Conservation (phyloP, 1,140 invertebrate species). For the Leptestheria dahalacensis region DNA sequence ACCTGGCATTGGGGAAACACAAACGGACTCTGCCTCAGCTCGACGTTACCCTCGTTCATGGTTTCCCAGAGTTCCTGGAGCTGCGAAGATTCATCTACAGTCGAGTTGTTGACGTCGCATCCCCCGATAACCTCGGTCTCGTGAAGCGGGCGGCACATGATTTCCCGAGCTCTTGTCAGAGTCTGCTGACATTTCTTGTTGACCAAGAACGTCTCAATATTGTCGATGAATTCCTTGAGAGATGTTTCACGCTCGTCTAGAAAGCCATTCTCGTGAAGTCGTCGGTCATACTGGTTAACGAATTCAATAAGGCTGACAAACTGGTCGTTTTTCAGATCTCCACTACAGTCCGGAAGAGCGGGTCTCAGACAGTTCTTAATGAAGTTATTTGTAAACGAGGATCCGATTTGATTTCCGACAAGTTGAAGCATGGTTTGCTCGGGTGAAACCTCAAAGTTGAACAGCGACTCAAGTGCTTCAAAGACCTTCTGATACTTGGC, state of each 20-base stretch:
- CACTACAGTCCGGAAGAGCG: conserved; percentile 54
- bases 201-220: conserved; percentile 62
- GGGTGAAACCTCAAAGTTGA: conserved; percentile 35
- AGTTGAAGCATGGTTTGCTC: conserved; percentile 40
- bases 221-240: conserved; percentile 46
- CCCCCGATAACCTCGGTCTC: conserved; percentile 41
- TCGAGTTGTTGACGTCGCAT: background rate
- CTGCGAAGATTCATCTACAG: background rate
- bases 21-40: conserved; percentile 26
- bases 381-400: conserved; percentile 46
- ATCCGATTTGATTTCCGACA: conserved; percentile 42
- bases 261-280: conserved; percentile 23
- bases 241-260: conserved; percentile 34
- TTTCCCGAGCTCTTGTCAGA: conserved; percentile 45
- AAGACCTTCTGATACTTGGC: conserved; percentile 40
- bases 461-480: conserved; percentile 42
- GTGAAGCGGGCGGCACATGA: conserved; percentile 69
- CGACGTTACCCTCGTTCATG: conserved; percentile 13
- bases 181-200: conserved; percentile 60
- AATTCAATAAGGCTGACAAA: background rate
- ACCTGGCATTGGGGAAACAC: conserved; percentile 45
- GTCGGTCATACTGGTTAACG: background rate
- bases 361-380: conserved; percentile 54
- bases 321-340: conserved; percentile 35
- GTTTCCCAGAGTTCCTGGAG: conserved; percentile 11